Conservation (phyloP, 2,113 vertebrate species). For the Hemichromis elongatus region DNA sequence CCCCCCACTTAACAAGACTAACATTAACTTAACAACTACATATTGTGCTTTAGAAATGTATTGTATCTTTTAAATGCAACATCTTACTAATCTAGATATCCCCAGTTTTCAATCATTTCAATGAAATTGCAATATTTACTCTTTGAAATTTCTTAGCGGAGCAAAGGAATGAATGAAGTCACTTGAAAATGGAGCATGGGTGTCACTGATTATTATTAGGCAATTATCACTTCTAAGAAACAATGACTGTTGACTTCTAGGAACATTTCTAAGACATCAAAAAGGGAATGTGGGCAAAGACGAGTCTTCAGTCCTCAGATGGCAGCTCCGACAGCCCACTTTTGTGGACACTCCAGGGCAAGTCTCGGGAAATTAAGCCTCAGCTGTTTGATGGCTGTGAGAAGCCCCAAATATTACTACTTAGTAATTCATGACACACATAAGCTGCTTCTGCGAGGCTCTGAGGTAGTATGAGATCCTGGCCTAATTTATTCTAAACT, state of each 20-base stretch:
- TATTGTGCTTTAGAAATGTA: neutral
- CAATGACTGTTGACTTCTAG: neutral
- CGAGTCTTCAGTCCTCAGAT: slow-evolving; percentile 28
- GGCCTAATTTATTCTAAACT: slow-evolving; percentile 52
- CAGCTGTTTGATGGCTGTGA: slow-evolving; percentile 61
- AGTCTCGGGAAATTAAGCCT: slow-evolving; percentile 59
- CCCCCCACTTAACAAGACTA: too few species aligned
- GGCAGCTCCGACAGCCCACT: slow-evolving; percentile 42
- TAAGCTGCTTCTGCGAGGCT: slow-evolving; percentile 50
- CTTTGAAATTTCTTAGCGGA: neutral
- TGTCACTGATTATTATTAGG: neutral
- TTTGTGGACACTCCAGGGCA: slow-evolving; percentile 50
- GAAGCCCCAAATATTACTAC: slow-evolving; percentile 59
- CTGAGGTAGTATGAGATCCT: slow-evolving; percentile 39
- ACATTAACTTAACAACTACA: neutral
- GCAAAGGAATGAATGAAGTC: neutral
- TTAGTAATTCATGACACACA: slow-evolving; percentile 69
- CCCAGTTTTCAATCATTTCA: neutral
- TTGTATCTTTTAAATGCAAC: neutral
- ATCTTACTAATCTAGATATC: neutral
- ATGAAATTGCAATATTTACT: neutral
- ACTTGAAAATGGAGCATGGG: neutral
- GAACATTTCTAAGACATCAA: neutral
- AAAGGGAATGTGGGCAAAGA: neutral
- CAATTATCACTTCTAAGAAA: neutral